These are phyloP conservation scores for Origma solitaria DNA, from an alignment of 2,113 vertebrate genomes.

Conservation along the genomic window DNA sequence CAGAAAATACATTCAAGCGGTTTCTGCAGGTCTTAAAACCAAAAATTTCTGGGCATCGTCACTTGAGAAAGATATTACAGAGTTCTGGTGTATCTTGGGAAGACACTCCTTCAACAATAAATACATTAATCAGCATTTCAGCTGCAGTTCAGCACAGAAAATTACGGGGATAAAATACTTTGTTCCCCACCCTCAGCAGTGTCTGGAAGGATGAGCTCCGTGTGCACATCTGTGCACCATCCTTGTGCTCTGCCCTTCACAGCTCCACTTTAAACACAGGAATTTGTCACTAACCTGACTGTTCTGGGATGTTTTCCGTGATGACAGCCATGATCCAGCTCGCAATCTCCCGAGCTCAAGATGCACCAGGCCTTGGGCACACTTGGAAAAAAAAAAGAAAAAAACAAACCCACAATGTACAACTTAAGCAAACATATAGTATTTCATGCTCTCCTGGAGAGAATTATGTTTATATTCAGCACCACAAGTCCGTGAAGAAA, in stretches of 20 bases:
- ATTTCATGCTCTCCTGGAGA: conserved; percentile 6
- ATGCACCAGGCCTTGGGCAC: conserved; percentile 86
- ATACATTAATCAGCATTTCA: background rate
- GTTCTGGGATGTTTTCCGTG: conserved; percentile 76
- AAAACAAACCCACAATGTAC: background rate
- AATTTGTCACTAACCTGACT: conserved; percentile 80
- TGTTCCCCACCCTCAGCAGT: background rate
- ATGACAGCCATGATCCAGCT: conserved; percentile 86
- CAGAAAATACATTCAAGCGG: background rate
- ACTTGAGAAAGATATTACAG: background rate
- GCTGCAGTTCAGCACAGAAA: background rate
- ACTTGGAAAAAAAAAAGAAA: conserved; percentile 69
- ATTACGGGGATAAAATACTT: background rate
- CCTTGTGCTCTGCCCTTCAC: background rate
- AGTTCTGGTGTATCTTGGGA: background rate
- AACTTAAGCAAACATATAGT: background rate
- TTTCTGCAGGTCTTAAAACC: background rate
- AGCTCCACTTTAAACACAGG: background rate
- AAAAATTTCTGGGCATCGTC: background rate
- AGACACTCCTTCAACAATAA: background rate
- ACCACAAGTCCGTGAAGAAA: background rate
- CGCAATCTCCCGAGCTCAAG: conserved; percentile 89
- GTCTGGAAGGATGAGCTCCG: background rate
- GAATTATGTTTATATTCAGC: background rate
- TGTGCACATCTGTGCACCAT: background rate